A percentile compares a stretch with the other conserved stretches of the same genome.
Conservation (phyloP, 1,140 invertebrate species). For the Hyphantria cunea region DNA sequence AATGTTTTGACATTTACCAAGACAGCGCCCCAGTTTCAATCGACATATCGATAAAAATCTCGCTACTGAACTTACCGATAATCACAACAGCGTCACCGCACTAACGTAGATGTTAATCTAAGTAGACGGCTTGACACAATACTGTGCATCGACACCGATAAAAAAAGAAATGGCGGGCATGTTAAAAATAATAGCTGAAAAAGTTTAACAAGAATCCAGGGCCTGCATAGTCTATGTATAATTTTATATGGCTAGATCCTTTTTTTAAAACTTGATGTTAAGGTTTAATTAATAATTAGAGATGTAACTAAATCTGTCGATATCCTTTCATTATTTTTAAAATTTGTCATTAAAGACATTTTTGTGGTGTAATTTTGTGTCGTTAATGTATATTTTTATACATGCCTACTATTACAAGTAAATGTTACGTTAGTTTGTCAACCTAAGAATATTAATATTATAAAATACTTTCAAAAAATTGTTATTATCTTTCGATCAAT, state of each 20-base stretch:
- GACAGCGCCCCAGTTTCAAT: conserved; percentile 19
- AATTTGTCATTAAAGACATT: background rate
- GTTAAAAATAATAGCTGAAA: conserved; percentile 28
- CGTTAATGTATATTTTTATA: too few relatives aligned
- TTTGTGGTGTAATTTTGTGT: too few relatives aligned
- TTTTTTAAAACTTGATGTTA: conserved; percentile 3
- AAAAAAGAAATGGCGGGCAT: conserved; percentile 21
- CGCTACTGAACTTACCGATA: conserved; percentile 31
- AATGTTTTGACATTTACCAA: conserved; percentile 28
- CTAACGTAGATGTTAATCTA: conserved; percentile 30
- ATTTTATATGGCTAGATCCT: background rate
- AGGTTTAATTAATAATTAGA: too few relatives aligned
- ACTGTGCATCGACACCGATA: conserved; percentile 14
- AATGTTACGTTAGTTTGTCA: too few relatives aligned
- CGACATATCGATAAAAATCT: conserved; percentile 30
- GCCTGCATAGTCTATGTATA: conserved; percentile 3
- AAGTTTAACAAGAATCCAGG: conserved; percentile 12
- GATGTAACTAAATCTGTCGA: background rate
- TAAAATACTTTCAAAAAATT: too few relatives aligned
- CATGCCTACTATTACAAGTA: background rate
- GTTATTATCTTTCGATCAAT: too few relatives aligned
- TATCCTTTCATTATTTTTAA: background rate
- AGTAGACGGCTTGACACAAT: conserved; percentile 28
- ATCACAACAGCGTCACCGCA: conserved; percentile 26
- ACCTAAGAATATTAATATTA: too few relatives aligned